Percentiles rank a stretch among this genome's conserved stretches.
Evolutionary conservation across 53 echinoderm and acorn worm genomes (phyloP).

Genomic region (Paracentrotus lividus): DNA sequence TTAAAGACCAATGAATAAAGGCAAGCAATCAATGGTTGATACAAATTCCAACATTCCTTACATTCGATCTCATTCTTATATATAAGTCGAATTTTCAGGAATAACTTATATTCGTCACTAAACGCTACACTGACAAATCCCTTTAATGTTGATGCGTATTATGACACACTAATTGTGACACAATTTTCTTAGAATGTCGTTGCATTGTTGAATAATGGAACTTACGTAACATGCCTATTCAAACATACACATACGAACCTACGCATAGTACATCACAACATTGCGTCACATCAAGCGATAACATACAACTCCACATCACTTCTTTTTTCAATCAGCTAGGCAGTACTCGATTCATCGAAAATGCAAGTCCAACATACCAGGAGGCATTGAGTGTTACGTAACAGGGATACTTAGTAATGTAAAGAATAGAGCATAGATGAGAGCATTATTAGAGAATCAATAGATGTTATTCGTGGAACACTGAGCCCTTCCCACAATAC

Average conservation of each 20-base stretch:
- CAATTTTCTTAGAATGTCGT: not conserved
- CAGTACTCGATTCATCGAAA: not conserved
- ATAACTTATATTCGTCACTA: not conserved
- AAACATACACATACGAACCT: not conserved
- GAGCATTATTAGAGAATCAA: conserved; percentile 35
- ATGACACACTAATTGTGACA: not conserved
- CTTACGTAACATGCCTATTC: not conserved
- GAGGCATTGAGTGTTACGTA: conserved; percentile 35
- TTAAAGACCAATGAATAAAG: no score
- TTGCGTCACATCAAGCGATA: not conserved
- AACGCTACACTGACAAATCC: not conserved
- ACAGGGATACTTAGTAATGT: conserved; percentile 32
- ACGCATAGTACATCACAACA: not conserved
- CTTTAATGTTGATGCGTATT: not conserved
- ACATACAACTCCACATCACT: no score
- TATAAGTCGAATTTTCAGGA: not conserved
- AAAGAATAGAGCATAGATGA: conserved; percentile 46
- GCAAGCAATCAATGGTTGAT: no score
- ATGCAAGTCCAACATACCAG: conserved; percentile 44
- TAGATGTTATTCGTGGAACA: conserved; percentile 43
- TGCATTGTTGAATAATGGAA: not conserved
- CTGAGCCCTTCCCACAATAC: not conserved
- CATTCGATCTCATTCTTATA: not conserved
- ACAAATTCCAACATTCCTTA: not conserved
- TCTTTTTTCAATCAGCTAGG: conserved; percentile 24